A percentile compares a stretch with the other conserved stretches of the same genome.
These are phyloP conservation scores for Himantopus leucocephalus DNA, from an alignment of 2,113 vertebrate species.

Conservation along the genomic window DNA sequence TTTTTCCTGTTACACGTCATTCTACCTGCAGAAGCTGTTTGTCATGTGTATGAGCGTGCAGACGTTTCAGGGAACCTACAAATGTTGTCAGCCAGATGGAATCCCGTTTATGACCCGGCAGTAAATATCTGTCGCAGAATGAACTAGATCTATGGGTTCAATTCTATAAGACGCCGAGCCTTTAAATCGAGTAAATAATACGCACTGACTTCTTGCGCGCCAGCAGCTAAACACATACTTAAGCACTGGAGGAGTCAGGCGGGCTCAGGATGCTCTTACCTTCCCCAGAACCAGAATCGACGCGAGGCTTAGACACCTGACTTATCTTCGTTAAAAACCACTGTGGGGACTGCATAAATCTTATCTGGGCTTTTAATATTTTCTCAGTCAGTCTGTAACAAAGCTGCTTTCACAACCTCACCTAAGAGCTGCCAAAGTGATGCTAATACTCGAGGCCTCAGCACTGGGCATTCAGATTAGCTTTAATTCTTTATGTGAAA, in stretches of 20 bases:
- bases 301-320: background rate
- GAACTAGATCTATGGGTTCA: background rate
- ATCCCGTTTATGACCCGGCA: background rate
- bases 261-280: background rate
- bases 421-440: background rate
- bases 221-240: background rate
- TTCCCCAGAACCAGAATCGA: background rate
- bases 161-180: background rate
- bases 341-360: background rate
- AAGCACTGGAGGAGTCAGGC: background rate
- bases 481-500: background rate
- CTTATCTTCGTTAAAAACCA: background rate
- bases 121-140: background rate
- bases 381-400: background rate
- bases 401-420: background rate
- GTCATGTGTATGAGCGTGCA: background rate
- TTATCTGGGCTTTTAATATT: background rate
- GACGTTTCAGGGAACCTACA: background rate
- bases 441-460: background rate
- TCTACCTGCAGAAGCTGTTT: background rate
- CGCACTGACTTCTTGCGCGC: background rate
- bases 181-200: background rate
- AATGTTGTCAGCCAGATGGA: background rate
- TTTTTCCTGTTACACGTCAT: background rate
- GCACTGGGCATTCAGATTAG: background rate